Evolutionary conservation across 2,888 invertebrate genomes (phyloP).

Genomic region (Amphipyra tragopoginis): DNA sequence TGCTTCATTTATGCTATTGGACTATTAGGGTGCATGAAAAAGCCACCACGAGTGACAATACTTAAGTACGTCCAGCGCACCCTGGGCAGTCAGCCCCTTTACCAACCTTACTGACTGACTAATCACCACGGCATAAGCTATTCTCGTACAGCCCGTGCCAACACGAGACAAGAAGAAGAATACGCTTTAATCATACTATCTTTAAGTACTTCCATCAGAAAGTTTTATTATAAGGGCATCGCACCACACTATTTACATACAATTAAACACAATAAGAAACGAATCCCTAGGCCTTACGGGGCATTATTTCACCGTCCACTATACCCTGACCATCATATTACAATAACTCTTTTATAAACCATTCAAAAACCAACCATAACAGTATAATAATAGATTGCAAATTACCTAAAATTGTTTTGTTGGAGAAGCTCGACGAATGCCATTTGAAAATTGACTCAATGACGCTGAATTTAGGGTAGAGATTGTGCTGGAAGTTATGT

Average conservation of each 20-base stretch:
- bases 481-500: constrained; percentile 15
- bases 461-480: background rate
- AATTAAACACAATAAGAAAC: constrained; percentile 62
- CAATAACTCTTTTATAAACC: constrained; percentile 31
- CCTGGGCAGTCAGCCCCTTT: no score
- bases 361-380: constrained; percentile 25
- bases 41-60: no score
- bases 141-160: no score
- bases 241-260: constrained; percentile 58
- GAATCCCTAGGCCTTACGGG: constrained; percentile 62
- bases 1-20: no score
- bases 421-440: constrained; percentile 13
- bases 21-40: no score
- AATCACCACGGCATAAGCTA: no score
- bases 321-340: constrained; percentile 55
- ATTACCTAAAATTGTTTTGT: background rate
- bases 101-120: no score
- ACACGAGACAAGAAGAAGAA: background rate
- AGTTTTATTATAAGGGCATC: constrained; percentile 48
- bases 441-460: constrained; percentile 24
- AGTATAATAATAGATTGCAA: background rate
- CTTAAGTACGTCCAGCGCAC: no score
- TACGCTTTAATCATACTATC: background rate
- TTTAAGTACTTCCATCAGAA: constrained; percentile 41
- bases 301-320: constrained; percentile 56